phyloP scores from a whole-genome alignment of 2,888 invertebrate species.

The Druceiella hillmani region DNA sequence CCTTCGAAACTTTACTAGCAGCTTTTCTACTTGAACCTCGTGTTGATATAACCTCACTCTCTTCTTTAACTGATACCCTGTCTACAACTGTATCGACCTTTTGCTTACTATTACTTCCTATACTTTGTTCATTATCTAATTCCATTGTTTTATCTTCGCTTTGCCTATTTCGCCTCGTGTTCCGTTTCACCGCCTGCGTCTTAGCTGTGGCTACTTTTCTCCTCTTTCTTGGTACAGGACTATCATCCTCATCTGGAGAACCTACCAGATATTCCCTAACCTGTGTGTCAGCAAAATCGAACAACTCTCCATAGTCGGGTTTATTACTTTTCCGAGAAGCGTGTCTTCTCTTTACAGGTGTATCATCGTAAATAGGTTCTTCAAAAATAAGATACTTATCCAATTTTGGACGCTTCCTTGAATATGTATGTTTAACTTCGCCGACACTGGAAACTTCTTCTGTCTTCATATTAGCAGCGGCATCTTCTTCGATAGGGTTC shows the following conservation, averaged over 20 bases:
- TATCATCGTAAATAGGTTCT: too few relatives aligned
- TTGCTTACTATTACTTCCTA: too few relatives aligned
- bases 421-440: conserved; percentile 43
- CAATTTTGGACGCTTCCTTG: conserved; percentile 38
- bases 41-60: not conserved
- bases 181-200: too few relatives aligned
- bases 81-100: not conserved
- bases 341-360: too few relatives aligned
- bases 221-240: conserved; percentile 39
- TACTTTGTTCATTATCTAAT: too few relatives aligned
- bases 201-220: conserved; percentile 43
- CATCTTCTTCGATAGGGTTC: conserved; percentile 32
- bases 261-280: too few relatives aligned
- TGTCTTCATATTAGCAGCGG: conserved; percentile 32
- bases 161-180: too few relatives aligned
- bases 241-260: conserved; percentile 14
- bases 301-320: too few relatives aligned
- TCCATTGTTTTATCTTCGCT: conserved; percentile 23
- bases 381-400: conserved; percentile 47
- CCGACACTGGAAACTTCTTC: conserved; percentile 39
- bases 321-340: too few relatives aligned
- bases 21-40: not conserved
- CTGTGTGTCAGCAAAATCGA: too few relatives aligned
- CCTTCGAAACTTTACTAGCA: conserved; percentile 31
- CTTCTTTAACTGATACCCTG: not conserved